Percentiles rank a stretch among this genome's conserved stretches.
These are phyloP conservation scores for Microcebus jonahi DNA, from an alignment of 2,113 vertebrate genomes.

Conservation along the genomic window DNA sequence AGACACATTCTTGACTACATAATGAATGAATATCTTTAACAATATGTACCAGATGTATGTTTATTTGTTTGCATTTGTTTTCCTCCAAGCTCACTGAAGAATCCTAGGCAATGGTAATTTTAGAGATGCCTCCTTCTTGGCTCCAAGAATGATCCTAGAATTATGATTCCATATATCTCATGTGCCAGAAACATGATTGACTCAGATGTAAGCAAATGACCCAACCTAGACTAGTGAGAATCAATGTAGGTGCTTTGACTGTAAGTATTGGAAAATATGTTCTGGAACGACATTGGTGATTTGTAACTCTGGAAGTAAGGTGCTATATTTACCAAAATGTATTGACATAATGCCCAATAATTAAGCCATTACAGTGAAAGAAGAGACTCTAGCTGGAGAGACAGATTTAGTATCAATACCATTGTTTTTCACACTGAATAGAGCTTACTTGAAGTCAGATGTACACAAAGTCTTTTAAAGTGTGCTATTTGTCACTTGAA, in stretches of 20 bases:
- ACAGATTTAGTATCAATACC: neutral
- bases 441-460: neutral
- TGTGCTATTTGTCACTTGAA: neutral
- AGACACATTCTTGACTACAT: neutral
- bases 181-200: neutral
- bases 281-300: neutral
- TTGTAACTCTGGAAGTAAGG: neutral
- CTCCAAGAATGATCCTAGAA: neutral
- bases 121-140: neutral
- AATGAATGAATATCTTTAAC: neutral
- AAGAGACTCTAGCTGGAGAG: neutral
- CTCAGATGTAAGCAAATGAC: neutral
- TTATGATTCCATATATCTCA: neutral
- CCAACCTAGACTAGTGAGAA: neutral
- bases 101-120: neutral
- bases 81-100: neutral
- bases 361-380: neutral
- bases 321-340: neutral
- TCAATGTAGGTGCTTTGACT: neutral
- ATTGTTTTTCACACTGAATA: neutral
- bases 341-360: neutral
- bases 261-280: neutral
- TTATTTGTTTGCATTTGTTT: neutral
- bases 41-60: neutral
- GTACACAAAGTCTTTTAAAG: neutral